Evolutionary conservation across 2,888 invertebrate species (phyloP), one percentile per base, ranked within the genome.

Genomic region (Papilio gigon): DNA sequence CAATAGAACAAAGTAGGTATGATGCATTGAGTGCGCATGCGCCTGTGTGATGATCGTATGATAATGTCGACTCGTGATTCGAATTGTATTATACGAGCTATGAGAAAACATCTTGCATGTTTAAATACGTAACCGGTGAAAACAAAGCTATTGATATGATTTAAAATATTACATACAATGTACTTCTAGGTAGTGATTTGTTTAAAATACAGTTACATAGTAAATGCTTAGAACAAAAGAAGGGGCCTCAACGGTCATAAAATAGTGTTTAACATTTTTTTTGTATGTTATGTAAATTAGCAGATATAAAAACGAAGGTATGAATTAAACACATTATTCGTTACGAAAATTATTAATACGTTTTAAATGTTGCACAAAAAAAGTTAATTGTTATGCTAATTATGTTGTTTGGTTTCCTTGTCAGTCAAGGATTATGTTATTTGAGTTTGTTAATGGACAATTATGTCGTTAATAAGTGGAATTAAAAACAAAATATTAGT

Each of bases 1-100:
- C 82, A 80, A 84, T 81, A 81, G 80, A 82, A 81, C 80, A 76
- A 76, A 78, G 78, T 77, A 70, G 70, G 75, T 80, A 82, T 80
- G 76, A 60, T 68, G 68, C 70, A 65, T 70, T 78, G 80, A 81
- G 80, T 75, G 77, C 76, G 78, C 83, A 85, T 84, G 84, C 80
- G 83, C 79, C 82, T 82, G 85, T 84, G 86, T 86, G 84, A 82
- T 84, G 84, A 85, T 84, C 77, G 76, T 84, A 85, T 86, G 85
- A 78, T 85, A 87, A 87, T 85, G 75, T 75, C 79, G 80, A 76
- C 81, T 84, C 85, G 83, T 81, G 78, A 84, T 80, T 80, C 80
- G 79, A 82, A 83, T 82, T 81, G 83, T 84, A 86, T 87, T 76
- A 75, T 79, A 76, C 70, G 75, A 75, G 77, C 75, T 77, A 80